Evolutionary conservation across 2,888 invertebrate genomes (phyloP), one percentile per base, ranked within the genome.

Genomic region (Trachelus troglodyta): DNA sequence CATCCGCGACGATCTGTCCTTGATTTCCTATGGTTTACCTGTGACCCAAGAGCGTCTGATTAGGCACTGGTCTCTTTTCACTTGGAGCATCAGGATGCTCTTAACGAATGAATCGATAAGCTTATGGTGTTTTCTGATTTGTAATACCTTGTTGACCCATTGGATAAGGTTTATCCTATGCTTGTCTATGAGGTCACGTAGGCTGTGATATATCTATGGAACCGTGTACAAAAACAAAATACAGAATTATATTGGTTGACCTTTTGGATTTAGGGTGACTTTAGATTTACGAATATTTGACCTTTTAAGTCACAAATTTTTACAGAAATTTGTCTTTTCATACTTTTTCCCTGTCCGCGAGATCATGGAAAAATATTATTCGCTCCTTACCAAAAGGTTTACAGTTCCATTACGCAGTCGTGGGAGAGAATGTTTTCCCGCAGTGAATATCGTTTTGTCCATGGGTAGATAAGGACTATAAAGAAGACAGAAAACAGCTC

Each of bases 381-480:
- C 23, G 23, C 23, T 56, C 9, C 9, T 56, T 56, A 56, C 0
- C 23, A 56, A 9, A 6, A 56, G 56, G 56, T 33, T 33, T 3
- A 3, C 33, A 33, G 33, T 33, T 33, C 33, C 9, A 56, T 56
- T 56, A 56, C 23, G 56, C 9, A 56, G 23, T 23, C 56, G 56
- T 56, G 56, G 56, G 56, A 56, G 56, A 56, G 9, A 56, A 56
- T 56, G 15, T 56, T 56, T 56, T 56, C 56, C 23, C 56, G 23
- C 23, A 56, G 56, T 9, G 56, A 56, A 56, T 56, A 56, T 23
- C 56, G 23, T 73, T 75, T 69, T 77, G 75, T 77, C 69, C 84
- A 82, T 83, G 82, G 82, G 84, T 84, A 83, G 81, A n/a, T 69
- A 73, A 80, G 76, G 77, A 31, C 71, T 31, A 23, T 71, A 56